Percentiles rank a stretch among this genome's conserved stretches.
Conservation (phyloP, 2,113 vertebrate species). For the Meles meles region DNA sequence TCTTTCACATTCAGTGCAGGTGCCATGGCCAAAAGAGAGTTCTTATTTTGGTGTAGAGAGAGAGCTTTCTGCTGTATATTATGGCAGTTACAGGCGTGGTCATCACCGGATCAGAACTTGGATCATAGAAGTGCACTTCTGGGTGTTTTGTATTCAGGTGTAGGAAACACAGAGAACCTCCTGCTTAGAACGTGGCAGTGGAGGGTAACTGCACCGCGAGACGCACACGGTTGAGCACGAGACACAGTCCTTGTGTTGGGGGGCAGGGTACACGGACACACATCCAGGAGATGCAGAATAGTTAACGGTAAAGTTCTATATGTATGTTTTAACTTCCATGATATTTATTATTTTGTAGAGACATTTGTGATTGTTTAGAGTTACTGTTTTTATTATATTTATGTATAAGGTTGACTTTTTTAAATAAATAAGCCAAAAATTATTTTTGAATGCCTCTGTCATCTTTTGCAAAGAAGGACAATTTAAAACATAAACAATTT, state of each 20-base stretch:
- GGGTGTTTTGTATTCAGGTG: constrained; percentile 47
- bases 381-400: constrained; percentile 84
- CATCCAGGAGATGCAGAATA: constrained; percentile 74
- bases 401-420: constrained; percentile 87
- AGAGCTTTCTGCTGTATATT: constrained; percentile 46
- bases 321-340: constrained; percentile 80
- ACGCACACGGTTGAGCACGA: constrained; percentile 58
- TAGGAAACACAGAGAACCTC: constrained; percentile 40
- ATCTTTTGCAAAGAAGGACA: constrained; percentile 85
- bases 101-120: constrained; percentile 37
- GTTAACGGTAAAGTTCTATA: constrained; percentile 64
- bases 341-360: constrained; percentile 89
- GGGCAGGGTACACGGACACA: constrained; percentile 77
- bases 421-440: constrained; percentile 88
- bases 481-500: constrained; percentile 26
- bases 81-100: constrained; percentile 48
- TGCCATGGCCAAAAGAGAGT: constrained; percentile 18
- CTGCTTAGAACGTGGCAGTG: constrained; percentile 47
- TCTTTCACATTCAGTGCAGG: constrained; percentile 40
- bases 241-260: constrained; percentile 71
- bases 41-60: constrained; percentile 38
- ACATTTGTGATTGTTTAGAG: constrained; percentile 84
- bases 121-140: constrained; percentile 74
- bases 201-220: constrained; percentile 63
- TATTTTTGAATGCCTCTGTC: constrained; percentile 87